These are phyloP conservation scores for Trichacis sp. DNA, from an alignment of 2,888 invertebrate species.

Conservation along the genomic window DNA sequence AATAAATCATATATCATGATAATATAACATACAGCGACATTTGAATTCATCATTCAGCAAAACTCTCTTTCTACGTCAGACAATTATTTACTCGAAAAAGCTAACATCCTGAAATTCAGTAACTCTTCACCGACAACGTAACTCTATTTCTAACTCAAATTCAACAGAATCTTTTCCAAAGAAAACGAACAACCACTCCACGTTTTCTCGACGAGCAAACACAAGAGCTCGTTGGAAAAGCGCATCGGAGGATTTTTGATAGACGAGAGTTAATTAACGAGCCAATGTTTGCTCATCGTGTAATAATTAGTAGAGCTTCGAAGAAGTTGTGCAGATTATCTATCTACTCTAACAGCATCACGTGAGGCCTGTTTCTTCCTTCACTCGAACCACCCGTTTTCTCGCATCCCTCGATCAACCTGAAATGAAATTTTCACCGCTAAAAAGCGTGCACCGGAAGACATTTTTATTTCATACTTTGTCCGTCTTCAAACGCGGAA, in stretches of 20 bases:
- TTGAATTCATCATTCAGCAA: too few relatives aligned
- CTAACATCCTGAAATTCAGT: too few relatives aligned
- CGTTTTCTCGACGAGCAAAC: too few relatives aligned
- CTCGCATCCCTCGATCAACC: background rate
- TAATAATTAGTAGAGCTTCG: constrained; percentile 17
- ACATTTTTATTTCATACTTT: background rate
- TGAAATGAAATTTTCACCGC: too few relatives aligned
- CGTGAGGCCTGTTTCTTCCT: background rate
- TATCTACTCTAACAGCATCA: background rate
- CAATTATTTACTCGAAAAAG: too few relatives aligned
- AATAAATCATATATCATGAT: too few relatives aligned
- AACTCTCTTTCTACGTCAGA: too few relatives aligned
- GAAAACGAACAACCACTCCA: too few relatives aligned
- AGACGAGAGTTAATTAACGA: constrained; percentile 53
- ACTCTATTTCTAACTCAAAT: too few relatives aligned
- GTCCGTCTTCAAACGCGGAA: background rate
- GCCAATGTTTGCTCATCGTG: constrained; percentile 8
- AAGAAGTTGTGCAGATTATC: background rate
- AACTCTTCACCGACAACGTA: too few relatives aligned
- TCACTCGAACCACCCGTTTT: background rate
- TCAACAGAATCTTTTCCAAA: too few relatives aligned
- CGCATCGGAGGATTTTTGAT: constrained; percentile 29
- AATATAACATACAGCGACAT: too few relatives aligned
- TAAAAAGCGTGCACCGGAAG: background rate
- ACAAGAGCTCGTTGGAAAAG: constrained; percentile 47